Evolutionary conservation across 2,113 vertebrate species (phyloP).

Genomic region (Tiliqua scincoides): DNA sequence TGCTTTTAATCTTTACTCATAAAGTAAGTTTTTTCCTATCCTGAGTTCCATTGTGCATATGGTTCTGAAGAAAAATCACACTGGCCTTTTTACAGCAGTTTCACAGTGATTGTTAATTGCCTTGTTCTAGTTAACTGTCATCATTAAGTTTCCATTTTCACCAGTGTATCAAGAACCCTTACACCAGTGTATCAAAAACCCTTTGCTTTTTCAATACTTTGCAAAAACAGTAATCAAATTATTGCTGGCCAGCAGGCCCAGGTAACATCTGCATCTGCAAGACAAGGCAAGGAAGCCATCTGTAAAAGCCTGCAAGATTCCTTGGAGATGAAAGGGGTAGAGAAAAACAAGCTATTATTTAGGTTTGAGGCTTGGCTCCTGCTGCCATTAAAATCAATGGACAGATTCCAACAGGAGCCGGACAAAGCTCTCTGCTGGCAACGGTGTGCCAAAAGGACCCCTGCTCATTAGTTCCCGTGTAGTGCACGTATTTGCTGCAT

Average conservation of each 20-base stretch:
- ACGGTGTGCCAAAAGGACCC: background rate
- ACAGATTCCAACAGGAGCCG: constrained; percentile 8
- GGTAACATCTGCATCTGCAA: background rate
- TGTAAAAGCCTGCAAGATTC: background rate
- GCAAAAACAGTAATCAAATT: background rate
- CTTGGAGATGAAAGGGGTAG: background rate
- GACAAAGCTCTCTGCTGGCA: constrained; percentile 7
- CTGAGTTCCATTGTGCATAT: background rate
- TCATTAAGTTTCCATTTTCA: background rate
- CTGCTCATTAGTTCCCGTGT: background rate
- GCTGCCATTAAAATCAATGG: constrained; percentile 27
- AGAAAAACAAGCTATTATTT: constrained; percentile 19
- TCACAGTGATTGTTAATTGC: background rate
- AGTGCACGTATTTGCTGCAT: background rate
- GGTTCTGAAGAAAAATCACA: background rate
- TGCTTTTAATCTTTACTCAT: background rate
- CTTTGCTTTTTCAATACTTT: background rate
- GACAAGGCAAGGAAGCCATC: background rate
- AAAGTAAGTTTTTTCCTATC: background rate
- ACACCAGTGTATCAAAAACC: background rate
- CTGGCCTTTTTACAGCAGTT: background rate
- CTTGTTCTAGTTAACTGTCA: background rate
- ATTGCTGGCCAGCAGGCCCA: background rate
- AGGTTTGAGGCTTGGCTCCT: background rate
- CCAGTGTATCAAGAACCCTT: background rate